Evolutionary conservation across 1,140 invertebrate genomes (phyloP).

Genomic region (Subanguina moxae): DNA sequence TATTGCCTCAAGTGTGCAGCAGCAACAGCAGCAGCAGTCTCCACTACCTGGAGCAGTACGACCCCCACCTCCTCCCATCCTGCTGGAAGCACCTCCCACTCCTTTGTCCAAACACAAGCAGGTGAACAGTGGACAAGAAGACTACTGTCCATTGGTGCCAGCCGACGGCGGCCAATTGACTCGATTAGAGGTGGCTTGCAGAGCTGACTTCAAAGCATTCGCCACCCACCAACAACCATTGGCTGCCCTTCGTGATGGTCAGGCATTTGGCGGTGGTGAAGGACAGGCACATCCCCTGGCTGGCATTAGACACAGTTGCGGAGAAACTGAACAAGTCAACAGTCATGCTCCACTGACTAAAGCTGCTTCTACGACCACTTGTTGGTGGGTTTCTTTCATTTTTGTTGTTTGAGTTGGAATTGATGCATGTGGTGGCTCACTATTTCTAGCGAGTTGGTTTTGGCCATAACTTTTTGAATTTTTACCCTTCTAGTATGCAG

Average conservation of each 20-base stretch:
- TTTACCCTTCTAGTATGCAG: no score
- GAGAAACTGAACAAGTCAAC: neutral
- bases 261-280: neutral
- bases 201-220: neutral
- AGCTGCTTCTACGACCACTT: neutral
- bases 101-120: conserved; percentile 10
- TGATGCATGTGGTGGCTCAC: no score
- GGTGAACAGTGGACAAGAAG: neutral
- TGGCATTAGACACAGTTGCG: neutral
- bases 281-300: neutral
- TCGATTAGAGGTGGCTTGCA: neutral
- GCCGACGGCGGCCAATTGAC: no score
- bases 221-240: no score
- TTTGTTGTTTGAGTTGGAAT: no score
- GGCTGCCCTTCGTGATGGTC: no score
- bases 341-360: neutral
- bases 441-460: no score
- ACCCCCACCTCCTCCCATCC: conserved; percentile 14
- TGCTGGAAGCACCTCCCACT: conserved; percentile 15
- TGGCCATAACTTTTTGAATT: no score
- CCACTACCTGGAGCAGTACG: neutral
- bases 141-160: no score
- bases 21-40: conserved; percentile 9
- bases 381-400: neutral
- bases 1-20: neutral